Conservation (phyloP, 1,140 invertebrate species). For the Brachionus sp. region DNA sequence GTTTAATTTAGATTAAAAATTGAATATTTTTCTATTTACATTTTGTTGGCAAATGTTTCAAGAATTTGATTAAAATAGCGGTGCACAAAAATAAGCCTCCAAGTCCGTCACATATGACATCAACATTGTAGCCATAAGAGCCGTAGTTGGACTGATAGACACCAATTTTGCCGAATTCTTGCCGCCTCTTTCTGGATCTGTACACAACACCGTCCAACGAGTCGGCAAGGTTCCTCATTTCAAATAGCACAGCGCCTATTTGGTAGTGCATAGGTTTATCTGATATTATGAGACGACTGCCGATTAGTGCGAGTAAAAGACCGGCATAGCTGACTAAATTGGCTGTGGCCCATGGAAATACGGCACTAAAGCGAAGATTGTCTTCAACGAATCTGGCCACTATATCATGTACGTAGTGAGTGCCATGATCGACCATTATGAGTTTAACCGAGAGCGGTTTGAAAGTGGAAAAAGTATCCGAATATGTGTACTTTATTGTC, state of each 20-base stretch:
- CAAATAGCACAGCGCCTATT: background rate
- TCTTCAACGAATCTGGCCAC: background rate
- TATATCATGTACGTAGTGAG: slow-evolving; percentile 26
- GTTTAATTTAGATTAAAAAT: background rate
- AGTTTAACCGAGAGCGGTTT: slow-evolving; percentile 23
- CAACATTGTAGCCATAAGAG: slow-evolving; percentile 27
- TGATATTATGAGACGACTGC: background rate
- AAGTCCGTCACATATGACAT: slow-evolving; percentile 23
- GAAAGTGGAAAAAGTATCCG: background rate
- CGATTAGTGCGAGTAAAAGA: background rate
- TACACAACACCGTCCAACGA: slow-evolving; percentile 27
- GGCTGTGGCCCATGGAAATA: slow-evolving; percentile 15
- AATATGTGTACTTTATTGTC: background rate
- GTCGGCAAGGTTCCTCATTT: slow-evolving; percentile 22
- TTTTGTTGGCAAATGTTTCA: slow-evolving; percentile 17
- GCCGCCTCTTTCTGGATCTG: background rate
- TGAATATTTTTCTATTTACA: background rate
- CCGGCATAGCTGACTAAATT: slow-evolving; percentile 20
- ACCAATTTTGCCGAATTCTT: background rate
- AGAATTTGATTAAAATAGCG: slow-evolving; percentile 24
- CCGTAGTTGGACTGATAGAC: slow-evolving; percentile 30
- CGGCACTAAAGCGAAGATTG: background rate
- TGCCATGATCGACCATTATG: slow-evolving; percentile 11
- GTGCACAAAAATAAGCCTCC: background rate
- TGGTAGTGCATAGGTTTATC: background rate